These are phyloP conservation scores for Trogon surrucura DNA, from an alignment of 2,113 vertebrate genomes.

Conservation along the genomic window DNA sequence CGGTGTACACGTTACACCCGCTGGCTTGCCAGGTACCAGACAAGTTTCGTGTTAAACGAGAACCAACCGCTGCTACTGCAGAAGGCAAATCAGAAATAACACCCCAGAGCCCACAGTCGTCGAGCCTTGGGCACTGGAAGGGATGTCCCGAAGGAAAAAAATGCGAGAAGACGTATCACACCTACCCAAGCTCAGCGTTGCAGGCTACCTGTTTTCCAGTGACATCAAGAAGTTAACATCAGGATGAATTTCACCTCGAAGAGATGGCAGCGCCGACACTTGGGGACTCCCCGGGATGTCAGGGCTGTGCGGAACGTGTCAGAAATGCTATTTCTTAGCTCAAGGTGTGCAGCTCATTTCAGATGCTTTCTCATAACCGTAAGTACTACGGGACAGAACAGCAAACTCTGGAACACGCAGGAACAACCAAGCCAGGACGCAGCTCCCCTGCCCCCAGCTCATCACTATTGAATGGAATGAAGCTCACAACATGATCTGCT, in stretches of 20 bases:
- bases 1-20: background rate
- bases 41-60: background rate
- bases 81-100: background rate
- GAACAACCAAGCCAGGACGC: background rate
- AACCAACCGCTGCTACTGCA: background rate
- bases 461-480: background rate
- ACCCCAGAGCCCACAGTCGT: fast-evolving
- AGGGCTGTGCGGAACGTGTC: fast-evolving
- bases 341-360: background rate
- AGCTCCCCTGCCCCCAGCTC: background rate
- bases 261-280: background rate
- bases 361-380: background rate
- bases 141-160: background rate
- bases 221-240: fast-evolving
- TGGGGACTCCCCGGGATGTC: background rate
- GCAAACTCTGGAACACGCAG: fast-evolving
- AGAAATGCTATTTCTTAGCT: background rate
- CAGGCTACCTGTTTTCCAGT: background rate
- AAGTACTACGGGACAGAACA: background rate
- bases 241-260: background rate
- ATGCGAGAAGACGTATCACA: fast-evolving
- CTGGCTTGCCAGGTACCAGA: background rate
- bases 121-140: background rate
- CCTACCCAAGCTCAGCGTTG: background rate
- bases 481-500: background rate